These are phyloP conservation scores for Trissonchulus sp. DNA, from an alignment of 2,888 invertebrate genomes.

Conservation along the genomic window DNA sequence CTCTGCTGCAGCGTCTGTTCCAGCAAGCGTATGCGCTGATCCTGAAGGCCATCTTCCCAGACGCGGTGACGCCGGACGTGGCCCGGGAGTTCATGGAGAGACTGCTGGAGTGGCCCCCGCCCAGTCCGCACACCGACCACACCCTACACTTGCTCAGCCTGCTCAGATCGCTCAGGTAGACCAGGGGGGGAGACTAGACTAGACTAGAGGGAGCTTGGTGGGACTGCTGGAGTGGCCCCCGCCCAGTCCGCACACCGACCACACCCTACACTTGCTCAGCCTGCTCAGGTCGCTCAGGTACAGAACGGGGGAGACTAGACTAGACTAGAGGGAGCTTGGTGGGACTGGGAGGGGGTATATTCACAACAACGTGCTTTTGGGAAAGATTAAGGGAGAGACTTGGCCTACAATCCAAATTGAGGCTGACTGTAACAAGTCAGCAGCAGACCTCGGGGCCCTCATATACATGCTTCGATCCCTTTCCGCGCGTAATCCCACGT, in stretches of 20 bases:
- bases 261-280: constrained; percentile 28
- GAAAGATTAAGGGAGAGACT: too few species aligned
- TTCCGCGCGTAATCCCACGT: too few species aligned
- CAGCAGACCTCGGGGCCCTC: too few species aligned
- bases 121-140: background rate
- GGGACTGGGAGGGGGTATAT: constrained; percentile 46
- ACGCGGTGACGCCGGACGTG: constrained; percentile 41
- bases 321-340: constrained; percentile 38
- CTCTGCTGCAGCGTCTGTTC: constrained; percentile 47
- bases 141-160: constrained; percentile 28
- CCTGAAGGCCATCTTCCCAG: constrained; percentile 47
- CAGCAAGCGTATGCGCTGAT: constrained; percentile 49
- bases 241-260: background rate
- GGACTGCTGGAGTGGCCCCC: constrained; percentile 46
- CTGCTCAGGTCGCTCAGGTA: constrained; percentile 28
- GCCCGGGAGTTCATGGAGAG: constrained; percentile 39
- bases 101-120: constrained; percentile 45
- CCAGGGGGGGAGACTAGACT: constrained; percentile 40
- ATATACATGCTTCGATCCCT: too few species aligned
- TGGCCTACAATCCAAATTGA: too few species aligned
- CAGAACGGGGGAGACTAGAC: constrained; percentile 40
- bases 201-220: constrained; percentile 38
- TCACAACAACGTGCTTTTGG: background rate
- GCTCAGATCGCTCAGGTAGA: constrained; percentile 28
- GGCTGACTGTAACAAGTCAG: too few species aligned